phyloP scores from a whole-genome alignment of 2,113 vertebrate species.

The Calidris pygmaea region DNA sequence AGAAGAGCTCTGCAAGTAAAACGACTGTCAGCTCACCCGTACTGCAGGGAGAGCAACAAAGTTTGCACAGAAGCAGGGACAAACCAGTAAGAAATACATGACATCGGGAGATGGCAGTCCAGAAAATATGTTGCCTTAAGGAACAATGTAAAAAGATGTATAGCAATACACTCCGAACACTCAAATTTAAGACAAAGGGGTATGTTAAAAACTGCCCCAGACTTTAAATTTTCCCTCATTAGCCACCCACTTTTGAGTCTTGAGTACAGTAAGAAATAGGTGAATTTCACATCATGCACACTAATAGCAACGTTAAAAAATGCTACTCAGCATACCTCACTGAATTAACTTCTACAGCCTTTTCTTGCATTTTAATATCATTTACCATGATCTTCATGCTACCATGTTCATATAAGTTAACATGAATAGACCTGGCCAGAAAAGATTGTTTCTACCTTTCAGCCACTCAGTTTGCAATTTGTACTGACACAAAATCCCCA shows the following conservation, averaged over 20 bases:
- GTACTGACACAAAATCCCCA: not conserved
- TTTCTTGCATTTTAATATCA: not conserved
- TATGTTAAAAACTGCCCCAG: not conserved
- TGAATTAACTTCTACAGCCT: not conserved
- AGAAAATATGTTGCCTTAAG: not conserved
- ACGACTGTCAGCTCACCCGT: not conserved
- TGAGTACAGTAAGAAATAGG: not conserved
- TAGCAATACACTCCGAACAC: not conserved
- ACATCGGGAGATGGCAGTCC: rapidly evolving
- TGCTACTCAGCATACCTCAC: not conserved
- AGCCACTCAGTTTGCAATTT: not conserved
- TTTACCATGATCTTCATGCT: not conserved
- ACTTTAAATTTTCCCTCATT: not conserved
- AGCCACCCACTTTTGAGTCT: not conserved
- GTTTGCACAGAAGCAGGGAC: not conserved
- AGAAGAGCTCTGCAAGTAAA: not conserved
- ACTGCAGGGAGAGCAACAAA: not conserved
- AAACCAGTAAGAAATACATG: not conserved
- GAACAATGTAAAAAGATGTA: not conserved
- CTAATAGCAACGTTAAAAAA: not conserved
- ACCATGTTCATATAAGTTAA: not conserved
- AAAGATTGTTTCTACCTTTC: not conserved
- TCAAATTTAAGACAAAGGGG: not conserved
- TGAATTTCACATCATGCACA: not conserved
- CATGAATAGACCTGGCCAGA: not conserved